A percentile compares a stretch with the other conserved stretches of the same genome.
Conservation (phyloP, 2,797 vertebrate genomes). For the Gila robusta region DNA sequence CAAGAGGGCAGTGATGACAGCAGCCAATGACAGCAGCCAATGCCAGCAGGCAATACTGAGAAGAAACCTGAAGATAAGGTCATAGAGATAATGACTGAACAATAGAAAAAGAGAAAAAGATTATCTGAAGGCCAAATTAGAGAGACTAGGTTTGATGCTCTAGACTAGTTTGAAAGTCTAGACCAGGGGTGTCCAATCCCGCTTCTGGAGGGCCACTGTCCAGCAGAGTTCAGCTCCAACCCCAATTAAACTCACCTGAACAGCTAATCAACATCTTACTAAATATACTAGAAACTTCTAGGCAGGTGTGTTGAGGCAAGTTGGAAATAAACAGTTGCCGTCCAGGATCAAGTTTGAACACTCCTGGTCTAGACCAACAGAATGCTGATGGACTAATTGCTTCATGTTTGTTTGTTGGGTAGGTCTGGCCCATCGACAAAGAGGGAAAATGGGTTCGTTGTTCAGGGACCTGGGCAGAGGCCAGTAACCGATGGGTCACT, state of each 20-base stretch:
- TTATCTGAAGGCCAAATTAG: slow-evolving; percentile 15
- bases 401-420: slow-evolving; percentile 1
- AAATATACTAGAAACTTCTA: background rate
- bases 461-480: background rate
- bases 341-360: background rate
- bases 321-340: background rate
- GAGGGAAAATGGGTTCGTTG: slow-evolving; percentile 4
- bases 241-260: background rate
- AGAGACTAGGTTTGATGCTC: background rate
- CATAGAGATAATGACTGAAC: slow-evolving; percentile 36
- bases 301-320: background rate
- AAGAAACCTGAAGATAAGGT: slow-evolving; percentile 73
- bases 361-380: background rate
- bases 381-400: slow-evolving; percentile 11
- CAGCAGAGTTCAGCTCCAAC: background rate
- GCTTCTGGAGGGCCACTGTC: background rate
- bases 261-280: background rate
- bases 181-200: background rate
- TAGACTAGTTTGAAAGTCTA: background rate
- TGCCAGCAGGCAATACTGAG: slow-evolving; percentile 76
- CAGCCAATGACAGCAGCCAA: slow-evolving; percentile 74
- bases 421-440: slow-evolving; percentile 15
- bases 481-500: background rate
- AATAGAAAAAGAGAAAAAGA: slow-evolving; percentile 48
- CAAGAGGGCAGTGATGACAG: slow-evolving; percentile 70